These are phyloP conservation scores for Physocephala rufipes DNA, from an alignment of 2,888 invertebrate species.

Conservation along the genomic window DNA sequence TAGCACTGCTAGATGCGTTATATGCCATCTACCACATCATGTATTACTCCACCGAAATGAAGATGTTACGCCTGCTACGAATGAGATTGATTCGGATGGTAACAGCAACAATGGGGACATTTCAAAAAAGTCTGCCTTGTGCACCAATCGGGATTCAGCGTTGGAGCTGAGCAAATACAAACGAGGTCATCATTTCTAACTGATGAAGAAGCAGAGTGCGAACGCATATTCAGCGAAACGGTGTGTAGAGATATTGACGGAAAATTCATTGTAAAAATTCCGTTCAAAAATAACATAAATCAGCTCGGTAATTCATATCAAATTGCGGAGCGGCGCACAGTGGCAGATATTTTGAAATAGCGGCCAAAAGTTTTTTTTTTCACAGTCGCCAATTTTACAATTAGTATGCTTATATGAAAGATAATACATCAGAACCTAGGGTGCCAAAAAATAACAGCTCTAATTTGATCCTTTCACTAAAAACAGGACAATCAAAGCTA, in stretches of 20 bases:
- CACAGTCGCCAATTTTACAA: no score
- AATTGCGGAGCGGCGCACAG: neutral
- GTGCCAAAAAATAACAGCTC: no score
- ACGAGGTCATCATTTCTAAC: slow-evolving; percentile 16
- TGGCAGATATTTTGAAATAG: no score
- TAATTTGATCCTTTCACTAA: no score
- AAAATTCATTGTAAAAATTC: slow-evolving; percentile 30
- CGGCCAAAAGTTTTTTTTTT: no score
- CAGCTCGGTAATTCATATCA: slow-evolving; percentile 31
- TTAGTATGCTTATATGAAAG: no score
- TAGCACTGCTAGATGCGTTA: neutral
- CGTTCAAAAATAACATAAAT: slow-evolving; percentile 27
- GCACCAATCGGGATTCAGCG: neutral
- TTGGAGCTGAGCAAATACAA: neutral
- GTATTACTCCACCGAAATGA: neutral
- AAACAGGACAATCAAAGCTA: no score
- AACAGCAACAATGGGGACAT: neutral
- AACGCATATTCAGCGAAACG: slow-evolving; percentile 24
- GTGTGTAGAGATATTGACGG: slow-evolving; percentile 20
- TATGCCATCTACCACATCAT: neutral
- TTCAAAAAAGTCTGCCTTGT: neutral
- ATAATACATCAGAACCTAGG: no score
- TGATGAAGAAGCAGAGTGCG: slow-evolving; percentile 28
- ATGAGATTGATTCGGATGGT: neutral
- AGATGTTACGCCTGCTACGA: neutral